Percentiles rank a stretch among this genome's conserved stretches.
These are phyloP conservation scores for Deladenus siricidicola DNA, from an alignment of 2,888 invertebrate species.

Conservation along the genomic window DNA sequence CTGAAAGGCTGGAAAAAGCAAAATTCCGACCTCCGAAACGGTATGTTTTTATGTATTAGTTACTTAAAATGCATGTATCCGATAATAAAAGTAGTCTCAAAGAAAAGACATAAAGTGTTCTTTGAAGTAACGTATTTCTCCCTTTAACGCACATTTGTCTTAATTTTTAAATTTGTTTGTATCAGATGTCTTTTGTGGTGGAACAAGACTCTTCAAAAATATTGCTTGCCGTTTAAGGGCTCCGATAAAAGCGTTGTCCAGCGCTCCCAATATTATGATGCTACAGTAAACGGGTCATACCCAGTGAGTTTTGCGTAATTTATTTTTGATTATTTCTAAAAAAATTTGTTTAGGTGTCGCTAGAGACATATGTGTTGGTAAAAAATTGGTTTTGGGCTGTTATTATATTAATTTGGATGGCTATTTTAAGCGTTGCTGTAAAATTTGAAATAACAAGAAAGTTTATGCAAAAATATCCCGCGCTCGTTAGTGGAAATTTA, in stretches of 20 bases:
- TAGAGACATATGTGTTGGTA: constrained; percentile 65
- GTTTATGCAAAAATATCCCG: constrained; percentile 65
- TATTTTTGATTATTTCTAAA: not conserved
- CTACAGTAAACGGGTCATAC: constrained; percentile 64
- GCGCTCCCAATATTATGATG: constrained; percentile 70
- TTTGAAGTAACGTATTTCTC: no score
- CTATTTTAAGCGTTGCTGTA: constrained; percentile 61
- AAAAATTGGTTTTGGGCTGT: constrained; percentile 61
- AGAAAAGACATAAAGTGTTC: no score
- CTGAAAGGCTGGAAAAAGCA: constrained; percentile 33
- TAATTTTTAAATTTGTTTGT: no score
- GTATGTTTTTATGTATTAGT: no score
- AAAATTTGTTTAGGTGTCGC: constrained; percentile 31
- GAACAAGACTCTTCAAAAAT: constrained; percentile 56
- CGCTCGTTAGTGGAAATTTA: constrained; percentile 66
- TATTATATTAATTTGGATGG: constrained; percentile 54
- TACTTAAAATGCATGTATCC: not conserved
- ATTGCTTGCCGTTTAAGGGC: constrained; percentile 67
- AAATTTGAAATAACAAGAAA: constrained; percentile 63
- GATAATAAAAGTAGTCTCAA: not conserved
- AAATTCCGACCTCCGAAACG: constrained; percentile 29
- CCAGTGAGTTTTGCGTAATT: constrained; percentile 58
- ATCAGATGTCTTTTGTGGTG: constrained; percentile 35
- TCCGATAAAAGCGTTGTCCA: constrained; percentile 57
- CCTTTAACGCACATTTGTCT: no score